Percentiles rank a stretch among this genome's conserved stretches.
Evolutionary conservation across 2,888 invertebrate species (phyloP).

Genomic region (Gymnoscelis rufifasciata): DNA sequence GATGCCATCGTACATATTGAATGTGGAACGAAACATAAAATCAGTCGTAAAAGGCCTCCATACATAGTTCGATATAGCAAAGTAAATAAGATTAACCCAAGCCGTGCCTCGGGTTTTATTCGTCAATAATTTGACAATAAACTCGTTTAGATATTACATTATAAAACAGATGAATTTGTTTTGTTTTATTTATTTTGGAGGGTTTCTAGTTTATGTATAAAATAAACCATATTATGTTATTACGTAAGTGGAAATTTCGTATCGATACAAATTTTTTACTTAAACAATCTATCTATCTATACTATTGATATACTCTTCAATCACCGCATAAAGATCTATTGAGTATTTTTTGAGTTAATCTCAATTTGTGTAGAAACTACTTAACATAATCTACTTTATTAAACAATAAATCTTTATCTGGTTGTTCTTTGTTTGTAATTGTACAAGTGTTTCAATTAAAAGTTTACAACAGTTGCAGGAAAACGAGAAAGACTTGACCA

Average conservation of each 20-base stretch:
- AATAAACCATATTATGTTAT: too few relatives aligned
- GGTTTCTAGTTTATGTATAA: too few relatives aligned
- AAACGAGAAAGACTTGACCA: not conserved
- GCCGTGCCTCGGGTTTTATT: constrained; percentile 33
- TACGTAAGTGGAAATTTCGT: too few relatives aligned
- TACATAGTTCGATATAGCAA: constrained; percentile 34
- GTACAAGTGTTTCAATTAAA: constrained; percentile 13
- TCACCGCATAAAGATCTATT: too few relatives aligned
- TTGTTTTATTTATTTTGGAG: too few relatives aligned
- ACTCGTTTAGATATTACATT: constrained; percentile 13
- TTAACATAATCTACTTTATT: too few relatives aligned
- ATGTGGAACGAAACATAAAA: constrained; percentile 51
- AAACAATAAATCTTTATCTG: constrained; percentile 8
- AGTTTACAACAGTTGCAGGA: constrained; percentile 5
- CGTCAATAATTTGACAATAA: constrained; percentile 30
- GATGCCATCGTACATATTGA: constrained; percentile 38
- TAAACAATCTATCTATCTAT: too few relatives aligned
- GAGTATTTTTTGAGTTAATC: too few relatives aligned
- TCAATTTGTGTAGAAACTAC: constrained; percentile 1
- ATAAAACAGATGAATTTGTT: not conserved
- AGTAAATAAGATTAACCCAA: constrained; percentile 45
- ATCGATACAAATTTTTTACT: too few relatives aligned
- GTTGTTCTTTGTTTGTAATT: not conserved
- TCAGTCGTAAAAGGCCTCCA: constrained; percentile 50
- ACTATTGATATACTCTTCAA: too few relatives aligned